These are phyloP conservation scores for Sturmia bella DNA, from an alignment of 2,888 invertebrate genomes.

Conservation along the genomic window DNA sequence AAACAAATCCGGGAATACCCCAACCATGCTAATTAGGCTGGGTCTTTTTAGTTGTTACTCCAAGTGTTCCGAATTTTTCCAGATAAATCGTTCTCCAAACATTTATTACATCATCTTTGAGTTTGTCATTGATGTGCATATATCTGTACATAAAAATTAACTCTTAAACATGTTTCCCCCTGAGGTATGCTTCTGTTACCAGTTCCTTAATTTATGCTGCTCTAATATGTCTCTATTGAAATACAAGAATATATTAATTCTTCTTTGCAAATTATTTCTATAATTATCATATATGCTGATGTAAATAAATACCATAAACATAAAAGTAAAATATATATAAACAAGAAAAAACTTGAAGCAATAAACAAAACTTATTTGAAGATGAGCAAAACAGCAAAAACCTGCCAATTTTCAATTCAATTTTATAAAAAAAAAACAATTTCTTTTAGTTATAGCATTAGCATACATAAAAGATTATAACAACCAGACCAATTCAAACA, in stretches of 20 bases:
- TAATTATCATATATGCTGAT: slow-evolving; percentile 66
- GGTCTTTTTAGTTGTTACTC: too few relatives aligned
- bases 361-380: slow-evolving; percentile 31
- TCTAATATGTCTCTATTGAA: background rate
- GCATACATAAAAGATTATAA: slow-evolving; percentile 60
- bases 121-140: too few relatives aligned
- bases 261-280: slow-evolving; percentile 21
- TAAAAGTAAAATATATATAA: slow-evolving; percentile 12
- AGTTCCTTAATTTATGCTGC: slow-evolving; percentile 30
- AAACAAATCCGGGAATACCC: too few relatives aligned
- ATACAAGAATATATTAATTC: slow-evolving; percentile 4
- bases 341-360: background rate
- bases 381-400: slow-evolving; percentile 28
- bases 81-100: too few relatives aligned
- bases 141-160: too few relatives aligned
- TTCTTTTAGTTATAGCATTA: slow-evolving; percentile 56
- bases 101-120: too few relatives aligned
- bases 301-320: slow-evolving; percentile 25
- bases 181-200: slow-evolving; percentile 15
- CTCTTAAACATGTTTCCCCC: background rate
- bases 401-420: slow-evolving; percentile 45
- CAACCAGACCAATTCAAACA: slow-evolving; percentile 63
- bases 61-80: too few relatives aligned
- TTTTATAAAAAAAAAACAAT: background rate
- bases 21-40: too few relatives aligned